Evolutionary conservation across 2,797 vertebrate genomes (phyloP), one percentile per base, ranked within the genome.

Genomic region (Gambelia wislizenii): DNA sequence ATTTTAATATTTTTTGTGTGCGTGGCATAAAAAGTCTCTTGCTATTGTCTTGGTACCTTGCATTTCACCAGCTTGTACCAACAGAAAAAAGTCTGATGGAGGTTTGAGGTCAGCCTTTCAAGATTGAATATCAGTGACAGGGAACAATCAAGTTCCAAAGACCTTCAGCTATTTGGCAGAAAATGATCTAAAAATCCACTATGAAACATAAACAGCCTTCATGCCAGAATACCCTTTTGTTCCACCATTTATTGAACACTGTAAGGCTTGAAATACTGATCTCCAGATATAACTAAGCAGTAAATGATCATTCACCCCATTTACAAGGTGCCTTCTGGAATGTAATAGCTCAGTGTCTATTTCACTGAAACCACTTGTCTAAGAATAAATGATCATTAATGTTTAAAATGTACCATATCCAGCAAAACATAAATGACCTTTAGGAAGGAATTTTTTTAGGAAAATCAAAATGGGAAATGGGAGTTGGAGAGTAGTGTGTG

Each of bases 1-100:
- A 97, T 97, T 97, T 97, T 97, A 97, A 97, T 97, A 96, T 96
- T 97, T 97, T 96, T 97, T 97, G 96, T 97, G 96, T 95, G 91
- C 95, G 91, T 96, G 93, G 93, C 90, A 95, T 83, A 87, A 92
- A 95, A 94, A 90, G 75, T 88, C 90, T 87, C 83, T 95, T 77
- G 91, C 96, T 94, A 95, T 96, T 97, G 96, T 97, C 95, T 94
- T 91, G 92, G 92, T 77, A 92, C 93, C 95, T 93, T 94, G 93
- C 94, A 96, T 96, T 93, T 86, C 33, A 61, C 90, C 39, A 93
- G 91, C 92, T 94, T 94, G 90, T 74, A 92, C 72, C 4, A 88
- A 33, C 14, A 6, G 88, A 92, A 0, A 92, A 93, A 91, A 84
- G 1, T 67, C 13, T 92, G 91, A 89, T 61, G 10, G 13, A 1